Evolutionary conservation across 2,888 invertebrate genomes (phyloP).

Genomic region (Eupithecia centaureata): DNA sequence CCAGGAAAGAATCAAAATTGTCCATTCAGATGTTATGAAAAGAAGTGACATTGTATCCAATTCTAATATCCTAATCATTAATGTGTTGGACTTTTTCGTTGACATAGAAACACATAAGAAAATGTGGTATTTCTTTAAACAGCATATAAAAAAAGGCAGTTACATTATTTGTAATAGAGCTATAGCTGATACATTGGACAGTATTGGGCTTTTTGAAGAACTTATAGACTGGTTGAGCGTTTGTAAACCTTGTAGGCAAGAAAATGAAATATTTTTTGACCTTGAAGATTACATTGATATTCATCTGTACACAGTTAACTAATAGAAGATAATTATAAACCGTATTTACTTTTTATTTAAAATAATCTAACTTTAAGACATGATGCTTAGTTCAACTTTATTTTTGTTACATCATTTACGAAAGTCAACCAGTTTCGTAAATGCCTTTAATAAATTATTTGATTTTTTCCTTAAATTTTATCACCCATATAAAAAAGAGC

Average conservation of each 20-base stretch:
- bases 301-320: slow-evolving; percentile 75
- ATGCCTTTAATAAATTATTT: too few relatives aligned
- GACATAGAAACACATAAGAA: slow-evolving; percentile 82
- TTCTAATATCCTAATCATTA: slow-evolving; percentile 87
- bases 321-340: slow-evolving; percentile 45
- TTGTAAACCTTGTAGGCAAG: slow-evolving; percentile 69
- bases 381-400: too few relatives aligned
- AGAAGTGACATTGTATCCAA: slow-evolving; percentile 78
- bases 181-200: slow-evolving; percentile 79
- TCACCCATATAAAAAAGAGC: too few relatives aligned
- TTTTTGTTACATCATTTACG: too few relatives aligned
- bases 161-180: slow-evolving; percentile 85
- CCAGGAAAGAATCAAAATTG: slow-evolving; percentile 77
- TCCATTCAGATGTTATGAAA: slow-evolving; percentile 84
- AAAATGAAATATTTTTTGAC: slow-evolving; percentile 76
- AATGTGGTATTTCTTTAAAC: slow-evolving; percentile 85
- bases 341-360: neutral
- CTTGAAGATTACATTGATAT: slow-evolving; percentile 70
- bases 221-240: slow-evolving; percentile 77
- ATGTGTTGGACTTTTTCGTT: slow-evolving; percentile 88
- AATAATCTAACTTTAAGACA: too few relatives aligned
- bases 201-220: slow-evolving; percentile 76
- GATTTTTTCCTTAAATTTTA: too few relatives aligned
- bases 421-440: too few relatives aligned
- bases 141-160: slow-evolving; percentile 80